These are phyloP conservation scores for Leptocoma aspasia DNA, from an alignment of 2,113 vertebrate species.

Conservation along the genomic window DNA sequence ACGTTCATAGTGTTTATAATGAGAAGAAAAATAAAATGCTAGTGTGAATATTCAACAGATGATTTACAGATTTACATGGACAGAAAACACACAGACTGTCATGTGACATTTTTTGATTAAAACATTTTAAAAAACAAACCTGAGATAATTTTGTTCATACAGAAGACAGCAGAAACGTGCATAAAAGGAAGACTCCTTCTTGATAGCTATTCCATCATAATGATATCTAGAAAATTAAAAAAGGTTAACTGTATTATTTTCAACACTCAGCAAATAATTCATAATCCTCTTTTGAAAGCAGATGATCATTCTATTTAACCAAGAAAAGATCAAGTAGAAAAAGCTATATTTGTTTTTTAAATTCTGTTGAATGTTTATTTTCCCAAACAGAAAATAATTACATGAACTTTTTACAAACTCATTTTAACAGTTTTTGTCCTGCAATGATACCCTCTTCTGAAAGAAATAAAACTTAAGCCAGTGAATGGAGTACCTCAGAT, in stretches of 20 bases:
- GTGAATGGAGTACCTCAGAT: neutral
- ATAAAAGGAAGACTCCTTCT: conserved; percentile 67
- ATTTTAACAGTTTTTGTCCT: neutral
- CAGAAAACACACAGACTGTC: neutral
- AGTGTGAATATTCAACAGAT: neutral
- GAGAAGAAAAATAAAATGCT: neutral
- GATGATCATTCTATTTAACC: neutral
- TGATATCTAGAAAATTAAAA: conserved; percentile 57
- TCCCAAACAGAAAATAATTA: neutral
- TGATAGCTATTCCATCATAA: conserved; percentile 71
- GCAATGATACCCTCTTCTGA: neutral
- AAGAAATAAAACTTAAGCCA: neutral
- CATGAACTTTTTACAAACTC: neutral
- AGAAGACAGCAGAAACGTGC: conserved; percentile 62
- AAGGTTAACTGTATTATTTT: neutral
- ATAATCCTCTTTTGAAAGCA: neutral
- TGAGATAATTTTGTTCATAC: conserved; percentile 32
- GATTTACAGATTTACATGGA: neutral
- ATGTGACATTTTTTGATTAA: neutral
- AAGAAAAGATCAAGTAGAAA: neutral
- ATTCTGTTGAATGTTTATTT: neutral
- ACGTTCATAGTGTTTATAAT: neutral
- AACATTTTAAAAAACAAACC: conserved; percentile 40
- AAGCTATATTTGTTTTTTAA: neutral
- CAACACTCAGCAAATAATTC: neutral